These are phyloP conservation scores for Electrophaes corylata DNA, from an alignment of 2,888 invertebrate genomes.

Conservation along the genomic window DNA sequence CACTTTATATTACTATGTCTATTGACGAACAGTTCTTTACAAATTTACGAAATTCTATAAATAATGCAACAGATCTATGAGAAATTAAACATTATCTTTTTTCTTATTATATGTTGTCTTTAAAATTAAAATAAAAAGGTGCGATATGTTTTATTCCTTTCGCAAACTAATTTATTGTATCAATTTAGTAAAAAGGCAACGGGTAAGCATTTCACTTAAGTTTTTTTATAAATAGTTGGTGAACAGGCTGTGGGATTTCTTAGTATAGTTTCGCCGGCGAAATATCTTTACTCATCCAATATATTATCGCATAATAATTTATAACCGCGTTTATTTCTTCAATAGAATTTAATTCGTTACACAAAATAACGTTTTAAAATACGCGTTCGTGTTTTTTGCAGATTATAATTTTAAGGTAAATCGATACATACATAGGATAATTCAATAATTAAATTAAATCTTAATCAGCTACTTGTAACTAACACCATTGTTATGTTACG, in stretches of 20 bases:
- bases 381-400: slow-evolving; percentile 15
- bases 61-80: too few relatives aligned
- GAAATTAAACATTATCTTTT: neutral
- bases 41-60: neutral
- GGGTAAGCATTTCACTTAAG: slow-evolving; percentile 61
- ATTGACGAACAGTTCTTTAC: neutral
- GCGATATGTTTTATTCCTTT: slow-evolving; percentile 28
- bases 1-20: neutral
- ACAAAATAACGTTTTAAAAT: slow-evolving; percentile 2
- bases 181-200: slow-evolving; percentile 48
- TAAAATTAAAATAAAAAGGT: slow-evolving; percentile 25
- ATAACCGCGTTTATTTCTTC: slow-evolving; percentile 8
- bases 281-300: slow-evolving; percentile 20
- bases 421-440: neutral
- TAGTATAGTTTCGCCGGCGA: slow-evolving; percentile 38
- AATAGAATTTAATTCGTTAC: slow-evolving; percentile 2
- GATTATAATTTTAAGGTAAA: slow-evolving; percentile 5
- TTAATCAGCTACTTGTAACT: neutral
- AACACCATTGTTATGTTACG: neutral
- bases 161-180: slow-evolving; percentile 20
- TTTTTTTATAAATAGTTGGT: slow-evolving; percentile 42
- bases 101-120: slow-evolving; percentile 29
- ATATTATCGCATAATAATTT: slow-evolving; percentile 12
- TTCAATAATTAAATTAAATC: neutral
- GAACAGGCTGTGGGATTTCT: slow-evolving; percentile 52